phyloP scores from a whole-genome alignment of 1,140 invertebrate species.

The Pachyrhynchus sulphureomaculatus region DNA sequence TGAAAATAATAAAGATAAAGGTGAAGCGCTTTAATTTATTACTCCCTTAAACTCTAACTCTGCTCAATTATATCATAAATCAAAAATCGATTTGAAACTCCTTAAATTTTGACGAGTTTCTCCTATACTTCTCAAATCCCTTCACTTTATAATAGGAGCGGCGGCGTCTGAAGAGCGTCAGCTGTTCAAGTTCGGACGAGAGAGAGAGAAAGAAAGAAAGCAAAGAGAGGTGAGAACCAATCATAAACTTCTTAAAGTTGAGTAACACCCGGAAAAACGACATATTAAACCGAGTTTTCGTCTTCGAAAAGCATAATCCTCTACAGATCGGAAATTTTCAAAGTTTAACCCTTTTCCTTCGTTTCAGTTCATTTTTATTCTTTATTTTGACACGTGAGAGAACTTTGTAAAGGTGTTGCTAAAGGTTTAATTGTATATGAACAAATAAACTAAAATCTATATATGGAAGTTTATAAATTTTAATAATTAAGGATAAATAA shows the following conservation, averaged over 20 bases:
- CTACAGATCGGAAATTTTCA: conserved; percentile 1
- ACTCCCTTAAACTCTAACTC: not conserved
- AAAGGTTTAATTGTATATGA: too few species aligned
- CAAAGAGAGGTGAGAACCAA: conserved; percentile 15
- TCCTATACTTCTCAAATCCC: not conserved
- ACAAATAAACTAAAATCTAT: too few species aligned
- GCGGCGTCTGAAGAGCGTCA: not conserved
- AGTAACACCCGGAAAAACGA: conserved; percentile 4
- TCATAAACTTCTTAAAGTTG: conserved; percentile 19
- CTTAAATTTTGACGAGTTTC: not conserved
- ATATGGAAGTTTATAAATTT: too few species aligned
- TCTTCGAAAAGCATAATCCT: conserved; percentile 3
- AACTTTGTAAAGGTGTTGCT: not conserved
- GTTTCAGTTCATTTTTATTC: not conserved
- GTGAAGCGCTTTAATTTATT: not conserved
- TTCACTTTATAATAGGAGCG: not conserved
- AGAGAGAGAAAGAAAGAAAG: too few species aligned
- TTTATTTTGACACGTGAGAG: not conserved
- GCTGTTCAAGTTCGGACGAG: conserved; percentile 8
- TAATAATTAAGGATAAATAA: too few species aligned
- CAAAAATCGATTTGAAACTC: not conserved
- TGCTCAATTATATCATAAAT: not conserved
- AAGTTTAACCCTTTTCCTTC: not conserved
- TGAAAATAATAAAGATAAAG: not conserved
- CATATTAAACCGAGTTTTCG: conserved; percentile 8